Percentiles rank a stretch among this genome's conserved stretches.
phyloP scores from a whole-genome alignment of 2,797 vertebrate species.

The Rachycentron canadum region DNA sequence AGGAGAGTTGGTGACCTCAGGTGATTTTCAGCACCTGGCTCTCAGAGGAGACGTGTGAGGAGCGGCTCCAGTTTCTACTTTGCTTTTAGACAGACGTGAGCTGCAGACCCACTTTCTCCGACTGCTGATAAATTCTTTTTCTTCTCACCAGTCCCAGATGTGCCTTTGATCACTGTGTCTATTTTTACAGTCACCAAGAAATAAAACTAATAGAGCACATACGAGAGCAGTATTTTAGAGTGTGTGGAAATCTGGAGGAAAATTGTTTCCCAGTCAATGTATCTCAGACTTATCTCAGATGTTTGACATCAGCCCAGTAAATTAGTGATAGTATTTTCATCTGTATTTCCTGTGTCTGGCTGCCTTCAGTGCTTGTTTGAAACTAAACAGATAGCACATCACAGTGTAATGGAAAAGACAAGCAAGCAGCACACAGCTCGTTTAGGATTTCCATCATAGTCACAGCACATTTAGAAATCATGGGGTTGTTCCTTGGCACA shows the following conservation, averaged over 20 bases:
- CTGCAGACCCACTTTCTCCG: slow-evolving; percentile 67
- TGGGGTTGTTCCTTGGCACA: slow-evolving; percentile 60
- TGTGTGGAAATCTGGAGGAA: slow-evolving; percentile 52
- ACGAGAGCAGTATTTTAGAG: slow-evolving; percentile 52
- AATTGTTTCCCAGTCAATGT: slow-evolving; percentile 20
- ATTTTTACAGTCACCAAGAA: slow-evolving; percentile 80
- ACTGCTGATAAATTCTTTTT: slow-evolving; percentile 78
- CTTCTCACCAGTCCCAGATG: slow-evolving; percentile 77
- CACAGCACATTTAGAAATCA: slow-evolving; percentile 66
- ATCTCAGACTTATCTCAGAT: slow-evolving; percentile 47
- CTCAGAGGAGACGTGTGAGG: slow-evolving; percentile 58
- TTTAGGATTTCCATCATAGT: slow-evolving; percentile 73
- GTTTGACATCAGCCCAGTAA: slow-evolving; percentile 61
- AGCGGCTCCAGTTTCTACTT: slow-evolving; percentile 38
- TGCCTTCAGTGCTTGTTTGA: slow-evolving; percentile 54
- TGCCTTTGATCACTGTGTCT: slow-evolving; percentile 83
- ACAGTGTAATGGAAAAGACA: slow-evolving; percentile 63
- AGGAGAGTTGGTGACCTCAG: slow-evolving; percentile 72
- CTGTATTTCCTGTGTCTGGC: slow-evolving; percentile 55
- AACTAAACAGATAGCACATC: slow-evolving; percentile 61
- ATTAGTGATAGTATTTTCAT: slow-evolving; percentile 68
- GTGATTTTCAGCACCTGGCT: slow-evolving; percentile 79
- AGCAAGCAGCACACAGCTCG: slow-evolving; percentile 55
- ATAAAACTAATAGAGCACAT: slow-evolving; percentile 70
- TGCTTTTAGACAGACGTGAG: slow-evolving; percentile 71